phyloP scores from a whole-genome alignment of 53 echinoderm and acorn worm genomes.

The Arbacia lixula region DNA sequence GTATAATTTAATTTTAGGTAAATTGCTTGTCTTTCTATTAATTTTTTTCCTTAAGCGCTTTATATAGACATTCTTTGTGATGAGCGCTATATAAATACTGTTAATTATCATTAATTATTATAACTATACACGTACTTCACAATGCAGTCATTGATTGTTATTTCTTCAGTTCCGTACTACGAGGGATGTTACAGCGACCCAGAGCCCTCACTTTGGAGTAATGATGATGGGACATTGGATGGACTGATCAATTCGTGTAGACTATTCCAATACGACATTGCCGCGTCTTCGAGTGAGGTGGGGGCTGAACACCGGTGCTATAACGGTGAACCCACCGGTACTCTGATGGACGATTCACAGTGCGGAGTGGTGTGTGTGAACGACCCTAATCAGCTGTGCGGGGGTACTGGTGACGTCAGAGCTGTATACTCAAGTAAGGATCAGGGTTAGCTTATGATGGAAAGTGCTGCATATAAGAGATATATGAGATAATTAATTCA shows the following conservation, averaged over 20 bases:
- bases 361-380: constrained; percentile 6
- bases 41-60: no score
- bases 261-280: neutral
- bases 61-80: no score
- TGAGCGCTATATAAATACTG: no score
- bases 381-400: constrained; percentile 17
- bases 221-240: neutral
- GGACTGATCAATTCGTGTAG: neutral
- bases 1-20: no score
- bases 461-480: no score
- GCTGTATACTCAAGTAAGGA: constrained; percentile 37
- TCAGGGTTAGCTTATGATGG: neutral
- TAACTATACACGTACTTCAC: no score
- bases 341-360: neutral
- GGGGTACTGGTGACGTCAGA: constrained; percentile 1
- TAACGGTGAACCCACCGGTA: neutral
- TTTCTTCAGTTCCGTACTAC: constrained; percentile 33
- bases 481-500: no score
- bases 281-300: neutral
- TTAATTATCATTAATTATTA: no score
- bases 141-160: no score
- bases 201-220: neutral
- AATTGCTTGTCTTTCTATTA: no score
- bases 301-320: neutral
- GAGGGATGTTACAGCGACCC: constrained; percentile 1